Conservation (phyloP, 2,797 vertebrate genomes). For the Alfaro cultratus region DNA sequence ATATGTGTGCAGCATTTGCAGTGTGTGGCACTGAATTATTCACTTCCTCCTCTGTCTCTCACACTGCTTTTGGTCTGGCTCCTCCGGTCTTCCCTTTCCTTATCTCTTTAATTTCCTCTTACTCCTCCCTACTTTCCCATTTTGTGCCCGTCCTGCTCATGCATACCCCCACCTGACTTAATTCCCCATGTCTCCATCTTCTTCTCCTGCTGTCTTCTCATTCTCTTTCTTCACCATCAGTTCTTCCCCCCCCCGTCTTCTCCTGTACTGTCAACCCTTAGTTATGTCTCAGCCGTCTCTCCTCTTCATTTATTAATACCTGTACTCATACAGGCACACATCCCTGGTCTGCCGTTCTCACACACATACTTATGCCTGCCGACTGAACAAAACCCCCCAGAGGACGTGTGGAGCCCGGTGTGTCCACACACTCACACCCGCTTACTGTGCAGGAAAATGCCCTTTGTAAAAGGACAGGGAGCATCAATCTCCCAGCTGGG, state of each 20-base stretch:
- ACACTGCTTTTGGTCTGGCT: conserved; percentile 50
- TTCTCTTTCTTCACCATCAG: conserved; percentile 22
- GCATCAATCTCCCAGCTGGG: conserved; percentile 71
- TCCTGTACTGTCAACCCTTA: conserved; percentile 70
- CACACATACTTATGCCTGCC: conserved; percentile 36
- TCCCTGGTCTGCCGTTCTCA: conserved; percentile 42
- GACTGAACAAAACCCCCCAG: conserved; percentile 51
- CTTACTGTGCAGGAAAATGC: conserved; percentile 82
- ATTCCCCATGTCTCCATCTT: conserved; percentile 41
- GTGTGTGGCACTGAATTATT: conserved; percentile 77
- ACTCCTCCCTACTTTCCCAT: conserved; percentile 22
- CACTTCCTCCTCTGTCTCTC: conserved; percentile 63
- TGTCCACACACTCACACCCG: conserved; percentile 70
- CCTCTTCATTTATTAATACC: conserved; percentile 82
- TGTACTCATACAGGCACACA: conserved; percentile 70
- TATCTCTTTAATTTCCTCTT: conserved; percentile 52
- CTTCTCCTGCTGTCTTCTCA: conserved; percentile 4
- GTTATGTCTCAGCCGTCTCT: conserved; percentile 77
- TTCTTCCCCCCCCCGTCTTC: conserved; percentile 45
- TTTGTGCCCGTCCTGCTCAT: conserved; percentile 28
- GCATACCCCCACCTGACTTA: conserved; percentile 8
- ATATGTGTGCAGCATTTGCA: conserved; percentile 84
- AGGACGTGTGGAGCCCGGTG: conserved; percentile 68
- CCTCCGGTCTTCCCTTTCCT: conserved; percentile 46
- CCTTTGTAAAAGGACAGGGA: conserved; percentile 79